Base-by-base conservation (phyloP, 2,888 invertebrate genomes). In the Dicranocentrus wangi region DNA sequence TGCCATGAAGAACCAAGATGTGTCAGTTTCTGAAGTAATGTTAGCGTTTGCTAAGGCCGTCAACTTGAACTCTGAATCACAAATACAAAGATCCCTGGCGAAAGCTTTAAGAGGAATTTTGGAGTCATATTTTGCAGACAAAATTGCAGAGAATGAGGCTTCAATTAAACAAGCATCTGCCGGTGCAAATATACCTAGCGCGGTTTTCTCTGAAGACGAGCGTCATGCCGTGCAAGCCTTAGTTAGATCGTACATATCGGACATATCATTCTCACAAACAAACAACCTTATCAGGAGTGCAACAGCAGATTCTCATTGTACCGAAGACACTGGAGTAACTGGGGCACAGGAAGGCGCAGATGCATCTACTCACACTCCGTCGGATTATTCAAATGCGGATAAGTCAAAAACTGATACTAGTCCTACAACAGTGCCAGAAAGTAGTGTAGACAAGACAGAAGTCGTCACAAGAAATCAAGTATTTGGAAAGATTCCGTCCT, bases 221-320 rank as follows among this genome's bases (percentile, higher is more conserved):
- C 65, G 82, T 23, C 78, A 84, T 32, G 85, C 84, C 1, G 79
- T 85, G 39, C 83, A 83, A 61, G 86, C 88, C 39, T 84, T 88
- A 32, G 88, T 88, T 81, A 83, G 88, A 25, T 88, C 88, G 17
- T 88, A 88, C 76, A 85, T 88, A 27, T 79, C 85, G 8, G 79
- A 85, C 47, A 83, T 86, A 70, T 72, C 82, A 21, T 42, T 84
- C 21, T 51, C 82, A 43, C 71, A 69, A 1, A 47, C 79, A 21
- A 71, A 72, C 10, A 72, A 32, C 5, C n/a, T 79, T 43, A 65
- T 70, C 19, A 32, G 23, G 43, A 77, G 47, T 39, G 19, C 60
- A 21, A 47, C 70, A 21, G 51, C 61, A 25, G 73, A 71, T 32
- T 28, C 19, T 21, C 28, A 68, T 42, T 39, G 39, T 13, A 27